phyloP scores from a whole-genome alignment of 2,113 vertebrate species.

The Pampusana beccarii region DNA sequence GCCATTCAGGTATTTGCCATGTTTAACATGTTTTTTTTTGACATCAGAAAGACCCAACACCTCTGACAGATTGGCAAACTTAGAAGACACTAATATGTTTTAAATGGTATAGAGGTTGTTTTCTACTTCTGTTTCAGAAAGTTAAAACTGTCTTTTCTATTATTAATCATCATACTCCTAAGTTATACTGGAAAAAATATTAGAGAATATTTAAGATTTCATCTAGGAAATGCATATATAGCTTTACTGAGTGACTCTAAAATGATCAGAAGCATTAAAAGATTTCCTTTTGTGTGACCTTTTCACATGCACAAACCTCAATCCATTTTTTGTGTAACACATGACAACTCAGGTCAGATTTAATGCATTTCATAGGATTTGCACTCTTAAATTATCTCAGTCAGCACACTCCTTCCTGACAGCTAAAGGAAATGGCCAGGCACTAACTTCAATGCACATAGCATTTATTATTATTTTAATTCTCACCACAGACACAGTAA shows the following conservation, averaged over 20 bases:
- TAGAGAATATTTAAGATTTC: background rate
- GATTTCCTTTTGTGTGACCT: background rate
- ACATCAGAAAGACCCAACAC: background rate
- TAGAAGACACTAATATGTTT: background rate
- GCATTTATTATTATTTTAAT: background rate
- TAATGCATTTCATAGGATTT: constrained; percentile 16
- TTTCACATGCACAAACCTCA: background rate
- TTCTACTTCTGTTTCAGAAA: background rate
- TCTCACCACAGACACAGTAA: background rate
- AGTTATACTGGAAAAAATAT: background rate
- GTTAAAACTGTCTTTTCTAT: background rate
- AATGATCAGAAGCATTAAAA: constrained; percentile 7
- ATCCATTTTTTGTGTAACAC: background rate
- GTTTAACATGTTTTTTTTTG: background rate
- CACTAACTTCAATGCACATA: background rate
- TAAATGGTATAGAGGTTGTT: background rate
- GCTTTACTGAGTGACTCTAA: background rate
- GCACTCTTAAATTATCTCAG: constrained; percentile 13
- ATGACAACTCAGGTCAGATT: constrained; percentile 16
- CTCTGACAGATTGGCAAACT: background rate
- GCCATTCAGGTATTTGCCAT: background rate
- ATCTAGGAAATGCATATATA: background rate
- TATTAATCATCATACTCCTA: background rate
- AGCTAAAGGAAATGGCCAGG: constrained; percentile 3
- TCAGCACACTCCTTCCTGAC: constrained; percentile 1